A percentile compares a stretch with the other conserved stretches of the same genome.
Evolutionary conservation across 2,113 vertebrate species (phyloP).

Genomic region (Spilogale gracilis): DNA sequence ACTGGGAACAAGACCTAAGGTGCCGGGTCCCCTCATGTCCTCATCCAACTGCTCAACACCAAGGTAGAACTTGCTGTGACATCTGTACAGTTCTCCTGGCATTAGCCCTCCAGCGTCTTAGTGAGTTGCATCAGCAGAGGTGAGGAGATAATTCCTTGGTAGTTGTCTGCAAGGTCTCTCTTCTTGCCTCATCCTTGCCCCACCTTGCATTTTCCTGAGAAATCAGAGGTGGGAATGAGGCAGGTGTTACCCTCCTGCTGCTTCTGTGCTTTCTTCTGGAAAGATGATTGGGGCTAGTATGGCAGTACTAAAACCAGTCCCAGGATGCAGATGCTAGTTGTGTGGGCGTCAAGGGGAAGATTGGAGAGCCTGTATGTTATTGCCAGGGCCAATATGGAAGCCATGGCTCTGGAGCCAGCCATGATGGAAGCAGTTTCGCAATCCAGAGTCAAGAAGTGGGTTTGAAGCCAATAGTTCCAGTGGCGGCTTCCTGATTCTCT

Average conservation of each 20-base stretch:
- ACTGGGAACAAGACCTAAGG: no score
- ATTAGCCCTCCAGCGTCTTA: no score
- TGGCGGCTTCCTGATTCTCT: not conserved
- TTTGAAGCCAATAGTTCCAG: not conserved
- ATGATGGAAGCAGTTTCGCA: not conserved
- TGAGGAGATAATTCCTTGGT: not conserved
- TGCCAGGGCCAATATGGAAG: not conserved
- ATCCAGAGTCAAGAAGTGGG: not conserved
- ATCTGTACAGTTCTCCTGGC: fast-evolving
- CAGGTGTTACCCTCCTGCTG: not conserved
- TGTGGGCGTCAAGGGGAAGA: no score
- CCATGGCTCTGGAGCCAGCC: fast-evolving
- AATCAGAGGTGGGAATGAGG: not conserved
- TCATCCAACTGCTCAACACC: no score
- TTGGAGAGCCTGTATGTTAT: no score
- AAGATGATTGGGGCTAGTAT: not conserved
- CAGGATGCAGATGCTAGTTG: not conserved
- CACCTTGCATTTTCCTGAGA: not conserved
- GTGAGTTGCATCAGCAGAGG: not conserved
- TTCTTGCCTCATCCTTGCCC: not conserved
- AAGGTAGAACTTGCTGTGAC: fast-evolving
- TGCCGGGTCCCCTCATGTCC: not conserved
- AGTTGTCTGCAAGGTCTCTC: not conserved
- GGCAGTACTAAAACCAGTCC: not conserved
- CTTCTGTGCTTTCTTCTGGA: not conserved